phyloP scores from a whole-genome alignment of 2,888 invertebrate genomes.

The Nematopogon swammerdamellus region DNA sequence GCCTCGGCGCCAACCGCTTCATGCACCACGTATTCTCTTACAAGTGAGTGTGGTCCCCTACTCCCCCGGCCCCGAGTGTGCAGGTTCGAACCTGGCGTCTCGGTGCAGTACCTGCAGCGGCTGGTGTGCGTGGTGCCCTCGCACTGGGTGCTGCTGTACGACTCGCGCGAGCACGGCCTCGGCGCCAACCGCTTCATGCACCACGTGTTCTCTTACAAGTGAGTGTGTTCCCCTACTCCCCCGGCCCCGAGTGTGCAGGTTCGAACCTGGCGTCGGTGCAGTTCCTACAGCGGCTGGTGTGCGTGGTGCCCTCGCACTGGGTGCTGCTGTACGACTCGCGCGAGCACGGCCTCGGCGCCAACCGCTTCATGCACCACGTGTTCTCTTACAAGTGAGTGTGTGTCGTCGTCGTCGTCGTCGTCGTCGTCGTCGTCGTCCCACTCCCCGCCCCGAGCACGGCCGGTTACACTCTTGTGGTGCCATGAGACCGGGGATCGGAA shows the following conservation, averaged over 20 bases:
- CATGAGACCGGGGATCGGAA: too few species aligned
- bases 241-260: too few species aligned
- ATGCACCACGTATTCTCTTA: slow-evolving; percentile 73
- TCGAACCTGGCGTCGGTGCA: slow-evolving; percentile 1
- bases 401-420: slow-evolving; percentile 30
- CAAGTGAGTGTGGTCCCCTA: slow-evolving; percentile 17
- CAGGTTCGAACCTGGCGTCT: background rate
- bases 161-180: slow-evolving; percentile 71
- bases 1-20: slow-evolving; percentile 73
- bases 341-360: slow-evolving; percentile 72
- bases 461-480: slow-evolving; percentile 13
- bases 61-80: too few species aligned
- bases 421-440: slow-evolving; percentile 13
- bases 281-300: slow-evolving; percentile 50
- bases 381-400: slow-evolving; percentile 49
- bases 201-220: slow-evolving; percentile 66
- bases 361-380: slow-evolving; percentile 75
- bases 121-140: slow-evolving; percentile 55
- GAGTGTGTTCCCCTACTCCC: too few species aligned
- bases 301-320: slow-evolving; percentile 68
- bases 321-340: slow-evolving; percentile 70
- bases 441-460: slow-evolving; percentile 9
- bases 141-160: slow-evolving; percentile 74
- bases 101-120: slow-evolving; percentile 40
- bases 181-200: slow-evolving; percentile 75